These are phyloP conservation scores for Ditylenchus weischeri DNA, from an alignment of 2,888 invertebrate genomes.

Conservation along the genomic window DNA sequence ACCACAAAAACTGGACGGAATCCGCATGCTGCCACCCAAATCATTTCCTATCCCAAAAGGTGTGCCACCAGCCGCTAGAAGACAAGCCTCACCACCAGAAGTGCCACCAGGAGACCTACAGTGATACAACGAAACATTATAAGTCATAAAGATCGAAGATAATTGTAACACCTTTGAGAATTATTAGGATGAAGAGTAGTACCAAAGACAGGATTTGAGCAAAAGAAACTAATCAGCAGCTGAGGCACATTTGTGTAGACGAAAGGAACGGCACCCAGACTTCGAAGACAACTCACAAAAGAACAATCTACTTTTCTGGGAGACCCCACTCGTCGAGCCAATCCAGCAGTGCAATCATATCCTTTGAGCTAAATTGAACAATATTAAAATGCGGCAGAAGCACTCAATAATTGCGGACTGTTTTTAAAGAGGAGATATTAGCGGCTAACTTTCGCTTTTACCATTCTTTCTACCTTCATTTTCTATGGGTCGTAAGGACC, in stretches of 20 bases:
- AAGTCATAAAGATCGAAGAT: too few species aligned
- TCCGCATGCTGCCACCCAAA: conserved; percentile 61
- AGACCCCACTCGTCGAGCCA: conserved; percentile 56
- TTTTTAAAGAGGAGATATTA: too few species aligned
- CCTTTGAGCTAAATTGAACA: conserved; percentile 51
- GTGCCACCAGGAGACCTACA: conserved; percentile 62
- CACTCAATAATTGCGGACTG: too few species aligned
- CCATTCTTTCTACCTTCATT: too few species aligned
- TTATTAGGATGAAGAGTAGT: conserved; percentile 61
- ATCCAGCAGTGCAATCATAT: conserved; percentile 58
- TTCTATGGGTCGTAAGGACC: too few species aligned
- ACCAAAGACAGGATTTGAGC: conserved; percentile 61
- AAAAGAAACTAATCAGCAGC: conserved; percentile 56
- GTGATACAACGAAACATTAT: too few species aligned
- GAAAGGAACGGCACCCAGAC: conserved; percentile 63
- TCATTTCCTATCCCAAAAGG: conserved; percentile 62
- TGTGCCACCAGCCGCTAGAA: conserved; percentile 61
- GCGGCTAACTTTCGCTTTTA: too few species aligned
- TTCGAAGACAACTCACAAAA: conserved; percentile 44
- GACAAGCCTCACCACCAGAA: conserved; percentile 62
- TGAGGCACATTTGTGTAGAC: conserved; percentile 62
- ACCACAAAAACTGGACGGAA: conserved; percentile 63
- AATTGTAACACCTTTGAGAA: conserved; percentile 24
- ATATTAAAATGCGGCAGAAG: background rate
- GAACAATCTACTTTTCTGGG: conserved; percentile 49